Evolutionary conservation across 2,113 vertebrate species (phyloP), one percentile per base, ranked within the genome.

Genomic region (Amblyornis subalaris): DNA sequence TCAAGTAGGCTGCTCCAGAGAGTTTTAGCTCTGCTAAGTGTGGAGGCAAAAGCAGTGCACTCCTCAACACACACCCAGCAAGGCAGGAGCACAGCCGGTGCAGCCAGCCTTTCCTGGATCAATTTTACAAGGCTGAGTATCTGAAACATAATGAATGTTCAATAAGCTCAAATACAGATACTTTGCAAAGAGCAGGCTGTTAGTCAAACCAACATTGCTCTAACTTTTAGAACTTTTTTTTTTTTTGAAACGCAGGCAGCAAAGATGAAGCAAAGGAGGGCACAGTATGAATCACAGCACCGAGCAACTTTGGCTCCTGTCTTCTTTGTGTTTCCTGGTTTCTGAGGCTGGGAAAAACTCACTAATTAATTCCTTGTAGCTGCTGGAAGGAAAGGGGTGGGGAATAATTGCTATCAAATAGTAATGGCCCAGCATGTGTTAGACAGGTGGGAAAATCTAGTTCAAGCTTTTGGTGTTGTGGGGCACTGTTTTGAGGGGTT

Each of bases 1-100:
- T 72, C 91, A 94, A 81, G 69, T 89, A 94, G 97, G 95, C 97
- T 95, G 94, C 89, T 94, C 95, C 94, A 92, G 94, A 95, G 96
- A 93, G 85, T 92, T 90, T 85, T 45, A 85, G 86, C 78, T 88
- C 40, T 88, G 90, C 95, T 93, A 7, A 97, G 95, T 73, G 95
- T 97, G 96, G 85, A 91, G 71, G 54, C 42, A 87, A 81, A 96
- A 92, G 79, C 62, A 73, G 42, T 0, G 31, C 24, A 2, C 10
- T 66, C 35, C 38, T 86, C 40, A 8, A 5, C 9, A 47, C 29
- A 2, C 42, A 44, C 8, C 24, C 88, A 77, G 73, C 65, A 33
- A 66, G 73, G 55, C 70, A 54, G 81, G 74, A 74, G 74, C 33
- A 29, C 5, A 11, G 60, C 60, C n/a, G 67, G 14, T 10, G 73